Base-by-base conservation (phyloP, 1,140 invertebrate genomes). In the Drosophila funebris region DNA sequence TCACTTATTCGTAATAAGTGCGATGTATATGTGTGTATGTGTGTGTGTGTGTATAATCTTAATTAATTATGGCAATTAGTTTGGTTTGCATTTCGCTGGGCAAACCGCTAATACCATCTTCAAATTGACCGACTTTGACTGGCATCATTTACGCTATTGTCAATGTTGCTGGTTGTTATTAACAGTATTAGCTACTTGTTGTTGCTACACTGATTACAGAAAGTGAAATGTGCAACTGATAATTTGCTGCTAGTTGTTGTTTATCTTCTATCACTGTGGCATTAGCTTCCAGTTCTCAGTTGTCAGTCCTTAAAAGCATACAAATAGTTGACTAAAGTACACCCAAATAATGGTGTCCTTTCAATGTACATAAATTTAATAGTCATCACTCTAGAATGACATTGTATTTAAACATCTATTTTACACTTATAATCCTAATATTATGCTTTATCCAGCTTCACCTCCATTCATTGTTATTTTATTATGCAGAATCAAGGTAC, bases 21-120 rank as follows among this genome's bases (percentile, higher is more conserved):
- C n/a, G n/a, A n/a, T n/a, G n/a, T 36, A 14, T 29, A 37, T n/a
- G 5, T 3, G 18, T n/a, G 16, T 11, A 11, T n/a, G 6, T 37
- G 13, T 58, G 29, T 37, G 5, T 16, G 7, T 27, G 9, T 7
- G 20, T 24, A 70, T 82, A 82, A 88, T 73, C 78, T 46, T 73
- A 88, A 87, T 87, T 83, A 88, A 87, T 82, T 82, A 82, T 78
- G 66, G 56, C 58, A 82, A 87, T 87, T 88, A 88, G 66, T 82
- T 82, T 88, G 82, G 64, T 63, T 72, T 73, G 78, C 71, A 78
- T 64, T 66, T 27, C n/a, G 39, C 69, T 69, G 54, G 62, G 44
- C 58, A 73, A 61, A 72, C 56, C 61, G 14, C 75, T 61, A 64
- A 56, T 41, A 39, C 54, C 41, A 63, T 20, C 57, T 52, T 64